Percentiles rank a stretch among this genome's conserved stretches.
phyloP scores from a whole-genome alignment of 2,797 vertebrate species.

The Microctenopoma lineatum region DNA sequence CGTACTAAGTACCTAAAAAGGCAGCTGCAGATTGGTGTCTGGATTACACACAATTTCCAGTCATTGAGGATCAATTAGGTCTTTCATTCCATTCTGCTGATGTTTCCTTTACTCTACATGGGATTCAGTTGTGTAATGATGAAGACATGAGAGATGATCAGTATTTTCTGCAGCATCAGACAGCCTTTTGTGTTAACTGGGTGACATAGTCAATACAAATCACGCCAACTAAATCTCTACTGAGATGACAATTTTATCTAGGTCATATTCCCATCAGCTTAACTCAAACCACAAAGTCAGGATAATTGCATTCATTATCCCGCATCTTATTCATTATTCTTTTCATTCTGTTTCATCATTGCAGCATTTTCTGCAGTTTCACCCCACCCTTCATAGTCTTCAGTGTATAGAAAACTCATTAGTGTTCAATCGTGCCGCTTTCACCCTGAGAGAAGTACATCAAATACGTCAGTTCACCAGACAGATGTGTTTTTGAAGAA shows the following conservation, averaged over 20 bases:
- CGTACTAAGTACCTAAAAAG: conserved; percentile 37
- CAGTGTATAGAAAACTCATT: conserved; percentile 26
- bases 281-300: conserved; percentile 27
- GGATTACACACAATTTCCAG: conserved; percentile 55
- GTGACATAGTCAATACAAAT: conserved; percentile 15
- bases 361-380: conserved; percentile 11
- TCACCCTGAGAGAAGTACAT: conserved; percentile 35
- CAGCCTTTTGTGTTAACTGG: conserved; percentile 3
- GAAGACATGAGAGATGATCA: conserved; percentile 5
- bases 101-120: conserved; percentile 21
- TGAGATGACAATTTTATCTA: conserved; percentile 15
- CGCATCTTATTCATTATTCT: conserved; percentile 16
- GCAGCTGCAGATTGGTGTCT: conserved; percentile 23
- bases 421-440: conserved; percentile 45
- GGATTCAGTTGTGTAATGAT: conserved; percentile 15
- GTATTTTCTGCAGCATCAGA: conserved; percentile 23
- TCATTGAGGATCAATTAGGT: conserved; percentile 58
- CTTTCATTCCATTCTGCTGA: conserved; percentile 62
- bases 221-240: conserved; percentile 4
- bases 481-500: conserved; percentile 56
- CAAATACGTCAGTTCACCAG: conserved; percentile 43
- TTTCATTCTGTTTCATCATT: conserved; percentile 31
- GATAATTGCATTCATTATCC: conserved; percentile 24
- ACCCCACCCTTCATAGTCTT: conserved; percentile 32
- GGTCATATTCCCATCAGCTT: conserved; percentile 16